Evolutionary conservation across 92 coral and sea anemone species (phyloP), one percentile per base, ranked within the genome.

Genomic region (Ricordea florida): DNA sequence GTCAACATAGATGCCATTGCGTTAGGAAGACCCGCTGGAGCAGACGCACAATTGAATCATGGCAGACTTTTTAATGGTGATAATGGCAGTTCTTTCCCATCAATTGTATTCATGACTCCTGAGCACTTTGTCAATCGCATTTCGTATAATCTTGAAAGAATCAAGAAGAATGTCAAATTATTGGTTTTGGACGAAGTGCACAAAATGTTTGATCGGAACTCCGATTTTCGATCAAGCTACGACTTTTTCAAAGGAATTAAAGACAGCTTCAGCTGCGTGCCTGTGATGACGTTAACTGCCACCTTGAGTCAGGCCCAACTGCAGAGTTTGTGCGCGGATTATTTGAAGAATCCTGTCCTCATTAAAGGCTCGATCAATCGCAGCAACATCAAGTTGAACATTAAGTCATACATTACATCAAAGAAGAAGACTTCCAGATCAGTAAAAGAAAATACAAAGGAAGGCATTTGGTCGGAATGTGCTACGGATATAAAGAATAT

Each of bases 221-320:
- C 71, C 3, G 50, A 79, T 28, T 85, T 85, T 41, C 66, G 86
- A 30, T 41, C 77, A 8, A 37, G 82, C 20, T 78, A 85, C 47
- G 85, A 85, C 2, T 25, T 13, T 34, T 63, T 85, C 26, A 43
- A 52, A 25, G 48, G 41, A 10, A n/a, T 77, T 11, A 68, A 84
- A 27, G 38, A 69, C 0, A 21, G 42, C 16, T 84, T 84, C 16
- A 6, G 49, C 15, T 30, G 49, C 15, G 31, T 69, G 1, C 84
- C 84, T 25, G 40, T 84, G 23, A 84, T 84, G 89, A 69, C 85
- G 2, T 24, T 77, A 34, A 84, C 80, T 27, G 89, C 89, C 0
- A 84, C 89, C 31, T 60, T 83, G 26, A 67, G 38, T 50, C 38
- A 71, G 44, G 45, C 26, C 30, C 86, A 80, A 34, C 2, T 80